Evolutionary conservation across 92 coral and sea anemone genomes (phyloP).

Genomic region (Paramuricea clavata): DNA sequence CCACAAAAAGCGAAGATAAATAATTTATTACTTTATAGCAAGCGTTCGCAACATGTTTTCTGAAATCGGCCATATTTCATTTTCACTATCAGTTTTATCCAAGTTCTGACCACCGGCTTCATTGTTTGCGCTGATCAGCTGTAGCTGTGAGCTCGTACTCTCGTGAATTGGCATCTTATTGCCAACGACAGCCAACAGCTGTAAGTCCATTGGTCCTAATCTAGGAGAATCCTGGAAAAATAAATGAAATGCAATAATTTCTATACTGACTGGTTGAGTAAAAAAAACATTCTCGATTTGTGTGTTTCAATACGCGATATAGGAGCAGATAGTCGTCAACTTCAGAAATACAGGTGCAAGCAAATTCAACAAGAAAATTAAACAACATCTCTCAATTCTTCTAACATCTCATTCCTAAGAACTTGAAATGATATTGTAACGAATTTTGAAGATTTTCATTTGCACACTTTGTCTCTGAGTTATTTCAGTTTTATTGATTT

Average conservation of each 20-base stretch:
- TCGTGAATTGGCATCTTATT: constrained; percentile 76
- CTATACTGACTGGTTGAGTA: not conserved
- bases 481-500: no score
- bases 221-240: constrained; percentile 85
- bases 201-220: constrained; percentile 96
- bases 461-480: no score
- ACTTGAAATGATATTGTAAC: no score
- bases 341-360: no score
- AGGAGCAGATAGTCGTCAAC: no score
- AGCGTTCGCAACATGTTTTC: constrained; percentile 84
- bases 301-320: no score
- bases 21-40: constrained; percentile 28
- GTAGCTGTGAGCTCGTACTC: constrained; percentile 43
- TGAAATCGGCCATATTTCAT: constrained; percentile 82
- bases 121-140: not conserved
- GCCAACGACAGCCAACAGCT: constrained; percentile 87
- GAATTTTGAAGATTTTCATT: no score
- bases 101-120: not conserved
- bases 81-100: constrained; percentile 30
- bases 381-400: no score
- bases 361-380: no score
- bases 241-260: not conserved
- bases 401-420: no score
- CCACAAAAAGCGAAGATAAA: not conserved
- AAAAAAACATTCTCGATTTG: no score